A percentile compares a stretch with the other conserved stretches of the same genome.
phyloP scores from a whole-genome alignment of 2,888 invertebrate genomes.

The Phasia obesa region DNA sequence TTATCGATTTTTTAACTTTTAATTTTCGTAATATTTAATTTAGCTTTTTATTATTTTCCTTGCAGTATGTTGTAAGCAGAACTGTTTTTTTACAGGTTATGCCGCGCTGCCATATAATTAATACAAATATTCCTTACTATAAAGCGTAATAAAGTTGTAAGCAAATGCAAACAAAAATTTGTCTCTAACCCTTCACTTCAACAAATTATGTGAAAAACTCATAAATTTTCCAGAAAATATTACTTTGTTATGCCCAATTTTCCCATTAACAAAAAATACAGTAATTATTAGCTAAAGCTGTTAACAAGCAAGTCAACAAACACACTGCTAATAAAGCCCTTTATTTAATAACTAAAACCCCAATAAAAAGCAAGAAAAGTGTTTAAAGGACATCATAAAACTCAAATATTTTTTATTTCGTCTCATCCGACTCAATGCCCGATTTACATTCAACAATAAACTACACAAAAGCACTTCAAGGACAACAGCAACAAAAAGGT shows the following conservation, averaged over 20 bases:
- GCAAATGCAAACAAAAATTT: not conserved
- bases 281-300: slow-evolving; percentile 24
- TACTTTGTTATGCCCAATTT: no score
- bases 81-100: no score
- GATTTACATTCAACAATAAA: slow-evolving; percentile 53
- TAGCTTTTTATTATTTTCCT: no score
- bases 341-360: not conserved
- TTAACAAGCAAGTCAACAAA: slow-evolving; percentile 1
- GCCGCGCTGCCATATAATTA: no score
- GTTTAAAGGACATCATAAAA: not conserved
- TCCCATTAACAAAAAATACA: no score
- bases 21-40: no score
- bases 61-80: no score
- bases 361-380: not conserved
- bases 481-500: slow-evolving; percentile 27
- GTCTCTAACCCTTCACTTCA: not conserved
- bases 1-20: no score
- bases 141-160: no score
- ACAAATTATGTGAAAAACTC: not conserved
- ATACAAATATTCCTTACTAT: no score
- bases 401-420: slow-evolving; percentile 38
- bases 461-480: slow-evolving; percentile 48
- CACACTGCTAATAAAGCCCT: slow-evolving; percentile 40
- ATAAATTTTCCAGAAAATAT: not conserved
- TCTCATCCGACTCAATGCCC: slow-evolving; percentile 48